phyloP scores from a whole-genome alignment of 2,113 vertebrate species.

The Naja naja region DNA sequence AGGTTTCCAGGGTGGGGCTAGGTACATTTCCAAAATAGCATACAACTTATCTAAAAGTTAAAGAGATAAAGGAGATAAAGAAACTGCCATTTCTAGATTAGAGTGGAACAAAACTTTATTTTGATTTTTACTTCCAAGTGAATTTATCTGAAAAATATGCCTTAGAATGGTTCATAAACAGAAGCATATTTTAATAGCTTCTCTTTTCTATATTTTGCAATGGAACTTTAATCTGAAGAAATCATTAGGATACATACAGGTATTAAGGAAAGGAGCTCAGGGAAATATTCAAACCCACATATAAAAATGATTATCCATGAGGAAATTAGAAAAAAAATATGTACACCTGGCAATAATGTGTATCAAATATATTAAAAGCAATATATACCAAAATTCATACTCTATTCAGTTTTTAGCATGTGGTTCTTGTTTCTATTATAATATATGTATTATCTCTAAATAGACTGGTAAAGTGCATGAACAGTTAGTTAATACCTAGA shows the following conservation, averaged over 20 bases:
- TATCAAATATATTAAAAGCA: neutral
- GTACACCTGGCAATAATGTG: neutral
- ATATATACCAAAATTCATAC: neutral
- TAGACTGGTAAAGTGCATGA: neutral
- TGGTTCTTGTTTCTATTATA: neutral
- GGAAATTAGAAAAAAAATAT: neutral
- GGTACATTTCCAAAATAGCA: neutral
- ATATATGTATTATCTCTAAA: neutral
- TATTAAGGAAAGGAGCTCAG: neutral
- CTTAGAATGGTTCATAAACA: neutral
- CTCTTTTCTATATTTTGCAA: neutral
- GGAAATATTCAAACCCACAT: neutral
- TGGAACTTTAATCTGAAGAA: neutral
- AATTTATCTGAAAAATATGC: neutral
- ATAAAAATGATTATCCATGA: neutral
- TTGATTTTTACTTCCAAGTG: neutral
- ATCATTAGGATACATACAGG: neutral
- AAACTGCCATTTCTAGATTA: neutral
- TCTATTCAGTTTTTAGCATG: neutral
- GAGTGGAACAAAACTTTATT: neutral
- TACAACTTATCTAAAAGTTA: neutral
- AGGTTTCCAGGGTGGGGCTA: neutral
- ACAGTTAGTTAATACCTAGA: neutral
- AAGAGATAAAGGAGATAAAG: neutral
- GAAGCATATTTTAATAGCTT: neutral